phyloP scores from a whole-genome alignment of 2,113 vertebrate species.

The Carassius carassius region DNA sequence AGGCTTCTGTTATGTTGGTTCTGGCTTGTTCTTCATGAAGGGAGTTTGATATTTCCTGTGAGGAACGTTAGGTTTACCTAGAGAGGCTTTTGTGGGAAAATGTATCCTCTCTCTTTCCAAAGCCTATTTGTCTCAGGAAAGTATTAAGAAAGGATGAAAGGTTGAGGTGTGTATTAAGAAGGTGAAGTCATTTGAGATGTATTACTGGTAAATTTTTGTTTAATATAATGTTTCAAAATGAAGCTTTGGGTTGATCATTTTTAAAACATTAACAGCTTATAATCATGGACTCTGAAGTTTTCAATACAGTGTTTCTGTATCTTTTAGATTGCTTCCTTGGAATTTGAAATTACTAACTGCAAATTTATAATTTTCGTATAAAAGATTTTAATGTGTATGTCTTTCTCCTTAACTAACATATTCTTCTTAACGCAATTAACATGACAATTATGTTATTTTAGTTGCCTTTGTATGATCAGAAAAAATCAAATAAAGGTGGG shows the following conservation, averaged over 20 bases:
- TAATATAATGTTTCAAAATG: background rate
- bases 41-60: constrained; percentile 33
- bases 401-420: background rate
- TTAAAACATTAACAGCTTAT: constrained; percentile 1
- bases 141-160: background rate
- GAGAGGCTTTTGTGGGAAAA: constrained; percentile 28
- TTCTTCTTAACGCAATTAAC: background rate
- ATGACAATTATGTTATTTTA: background rate
- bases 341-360: background rate
- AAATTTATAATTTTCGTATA: background rate
- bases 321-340: constrained; percentile 3
- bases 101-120: constrained; percentile 4
- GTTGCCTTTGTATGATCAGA: background rate
- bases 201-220: background rate
- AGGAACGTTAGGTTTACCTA: constrained; percentile 8
- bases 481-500: background rate
- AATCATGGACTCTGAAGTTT: background rate
- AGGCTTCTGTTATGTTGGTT: constrained; percentile 33
- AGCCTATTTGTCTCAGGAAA: constrained; percentile 1
- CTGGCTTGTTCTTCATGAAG: constrained; percentile 26
- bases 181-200: background rate
- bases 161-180: background rate
- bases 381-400: background rate
- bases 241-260: background rate
- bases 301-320: background rate